Evolutionary conservation across 2,888 invertebrate genomes (phyloP).

Genomic region (Trichacis sp.): DNA sequence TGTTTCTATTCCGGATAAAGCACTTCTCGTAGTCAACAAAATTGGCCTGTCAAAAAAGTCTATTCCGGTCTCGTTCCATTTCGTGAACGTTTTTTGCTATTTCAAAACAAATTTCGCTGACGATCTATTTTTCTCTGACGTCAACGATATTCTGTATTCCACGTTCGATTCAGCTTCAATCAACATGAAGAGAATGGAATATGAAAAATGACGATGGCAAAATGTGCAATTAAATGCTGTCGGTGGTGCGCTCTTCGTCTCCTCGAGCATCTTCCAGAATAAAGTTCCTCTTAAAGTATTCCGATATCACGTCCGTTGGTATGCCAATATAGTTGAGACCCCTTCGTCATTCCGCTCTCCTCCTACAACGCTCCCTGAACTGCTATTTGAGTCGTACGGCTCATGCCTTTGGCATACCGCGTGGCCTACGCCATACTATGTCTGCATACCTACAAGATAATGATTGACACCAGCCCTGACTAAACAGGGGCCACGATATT

Average conservation of each 20-base stretch:
- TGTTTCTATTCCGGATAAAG: not conserved
- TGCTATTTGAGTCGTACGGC: slow-evolving; percentile 44
- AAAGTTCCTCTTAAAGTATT: slow-evolving; percentile 67
- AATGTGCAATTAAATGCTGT: slow-evolving; percentile 23
- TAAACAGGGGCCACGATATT: not conserved
- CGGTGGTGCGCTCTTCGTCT: slow-evolving; percentile 43
- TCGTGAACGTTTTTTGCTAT: not conserved
- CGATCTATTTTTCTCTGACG: no score
- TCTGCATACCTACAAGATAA: slow-evolving; percentile 60
- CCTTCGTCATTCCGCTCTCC: slow-evolving; percentile 56
- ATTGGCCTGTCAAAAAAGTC: not conserved
- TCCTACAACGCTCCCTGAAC: slow-evolving; percentile 47
- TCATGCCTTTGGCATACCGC: slow-evolving; percentile 54
- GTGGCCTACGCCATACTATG: slow-evolving; percentile 59
- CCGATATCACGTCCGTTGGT: slow-evolving; percentile 65
- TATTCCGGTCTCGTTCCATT: not conserved
- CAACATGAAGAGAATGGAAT: not conserved
- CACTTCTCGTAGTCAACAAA: not conserved
- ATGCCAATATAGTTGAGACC: slow-evolving; percentile 65
- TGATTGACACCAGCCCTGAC: slow-evolving; percentile 51
- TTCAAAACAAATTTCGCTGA: no score
- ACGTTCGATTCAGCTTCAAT: not conserved
- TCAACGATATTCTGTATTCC: not conserved
- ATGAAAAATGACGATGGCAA: slow-evolving; percentile 9
- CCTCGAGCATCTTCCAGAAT: slow-evolving; percentile 47